phyloP scores from a whole-genome alignment of 2,113 vertebrate species.

The Perca fluviatilis region DNA sequence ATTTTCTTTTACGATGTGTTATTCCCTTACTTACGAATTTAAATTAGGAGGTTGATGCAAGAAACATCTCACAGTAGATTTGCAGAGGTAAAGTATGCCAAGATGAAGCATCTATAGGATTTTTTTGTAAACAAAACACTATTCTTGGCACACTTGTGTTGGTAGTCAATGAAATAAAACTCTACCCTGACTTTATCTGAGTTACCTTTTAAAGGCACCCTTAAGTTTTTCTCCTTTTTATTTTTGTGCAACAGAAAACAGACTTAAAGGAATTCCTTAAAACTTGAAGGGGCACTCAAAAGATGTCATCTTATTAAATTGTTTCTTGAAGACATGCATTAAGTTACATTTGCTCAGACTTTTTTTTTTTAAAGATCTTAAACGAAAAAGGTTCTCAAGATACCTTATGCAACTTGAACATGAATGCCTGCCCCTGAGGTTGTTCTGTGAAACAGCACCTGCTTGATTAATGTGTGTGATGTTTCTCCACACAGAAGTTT shows the following conservation, averaged over 20 bases:
- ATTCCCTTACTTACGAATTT: neutral
- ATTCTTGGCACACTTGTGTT: conserved; percentile 30
- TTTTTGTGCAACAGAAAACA: conserved; percentile 10
- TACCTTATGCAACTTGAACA: conserved; percentile 34
- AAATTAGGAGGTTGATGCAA: conserved; percentile 3
- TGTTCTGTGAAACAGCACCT: conserved; percentile 1
- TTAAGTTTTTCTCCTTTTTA: conserved; percentile 10
- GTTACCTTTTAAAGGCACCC: conserved; percentile 33
- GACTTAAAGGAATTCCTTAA: conserved; percentile 20
- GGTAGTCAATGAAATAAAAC: conserved; percentile 17
- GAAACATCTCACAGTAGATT: neutral
- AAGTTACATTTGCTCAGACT: neutral
- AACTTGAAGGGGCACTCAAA: conserved; percentile 30
- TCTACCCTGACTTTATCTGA: conserved; percentile 13
- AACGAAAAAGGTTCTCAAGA: neutral
- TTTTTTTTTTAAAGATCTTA: neutral
- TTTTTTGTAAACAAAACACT: conserved; percentile 39
- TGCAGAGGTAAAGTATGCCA: conserved; percentile 4
- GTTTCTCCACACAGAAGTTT: conserved; percentile 12
- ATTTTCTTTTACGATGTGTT: conserved; percentile 5
- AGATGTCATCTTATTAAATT: conserved; percentile 3
- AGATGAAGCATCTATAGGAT: neutral
- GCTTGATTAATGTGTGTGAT: conserved; percentile 31
- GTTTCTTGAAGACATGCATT: conserved; percentile 28
- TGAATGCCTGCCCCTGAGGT: neutral